Base-by-base conservation (phyloP, 2,797 vertebrate species). In the Fundulus diaphanus region DNA sequence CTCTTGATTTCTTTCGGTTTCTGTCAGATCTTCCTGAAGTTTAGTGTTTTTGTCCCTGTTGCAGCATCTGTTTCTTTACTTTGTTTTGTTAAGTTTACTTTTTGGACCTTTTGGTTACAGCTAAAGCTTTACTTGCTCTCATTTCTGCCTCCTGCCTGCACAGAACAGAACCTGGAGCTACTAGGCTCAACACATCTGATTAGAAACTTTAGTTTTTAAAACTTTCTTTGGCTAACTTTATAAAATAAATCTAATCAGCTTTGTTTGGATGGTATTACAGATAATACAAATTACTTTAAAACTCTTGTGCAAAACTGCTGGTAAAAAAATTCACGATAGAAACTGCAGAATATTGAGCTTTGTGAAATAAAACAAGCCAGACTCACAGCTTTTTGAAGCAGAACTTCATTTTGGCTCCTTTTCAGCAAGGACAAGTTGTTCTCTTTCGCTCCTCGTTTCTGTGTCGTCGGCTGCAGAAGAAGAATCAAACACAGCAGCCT, bases 391-490 rank as follows among this genome's bases (percentile, higher is more conserved):
- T n/a, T n/a, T n/a, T n/a, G n/a, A n/a, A n/a, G n/a, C n/a, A n/a
- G n/a, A n/a, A n/a, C 37, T 40, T 40, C 37, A 40, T 40, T 40
- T 40, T 40, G 5, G 9, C 37, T 40, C n/a, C n/a, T n/a, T n/a
- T 48, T 11, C 46, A 48, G 46, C 16, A 13, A 48, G 3, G 61
- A 37, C 35, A 37, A n/a, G 22, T n/a, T 65, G 33, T 13, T 40
- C 61, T 65, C 61, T 33, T 31, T 20, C 3, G 57, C 31, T 37
- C 22, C 35, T n/a, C 2, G 20, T 65, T 65, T 40, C 61, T 65
- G 33, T 65, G 37, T 65, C 35, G 24, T 37, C 61, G 20, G 27
- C 61, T n/a, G 33, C 61, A 65, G 61, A 65, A 61, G 52, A 56
- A 56, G 57, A 61, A 35, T 61, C 7, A 61, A 61, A 5, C 0